A percentile compares a stretch with the other conserved stretches of the same genome.
Conservation (phyloP, 2,113 vertebrate genomes). For the Tupaia chinensis region DNA sequence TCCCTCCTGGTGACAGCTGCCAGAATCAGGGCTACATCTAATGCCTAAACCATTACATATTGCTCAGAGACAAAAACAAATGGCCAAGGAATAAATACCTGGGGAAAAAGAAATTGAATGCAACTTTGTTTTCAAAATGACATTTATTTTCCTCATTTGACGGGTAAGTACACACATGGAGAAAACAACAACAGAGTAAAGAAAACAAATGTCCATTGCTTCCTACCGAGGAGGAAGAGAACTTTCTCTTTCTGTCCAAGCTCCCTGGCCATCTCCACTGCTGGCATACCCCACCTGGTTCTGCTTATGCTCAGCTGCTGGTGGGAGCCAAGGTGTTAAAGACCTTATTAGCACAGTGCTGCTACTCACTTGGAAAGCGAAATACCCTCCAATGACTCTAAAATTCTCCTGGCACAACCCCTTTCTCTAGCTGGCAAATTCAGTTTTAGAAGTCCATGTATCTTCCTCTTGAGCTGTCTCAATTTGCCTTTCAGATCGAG, state of each 20-base stretch:
- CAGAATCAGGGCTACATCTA: background rate
- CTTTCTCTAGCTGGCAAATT: background rate
- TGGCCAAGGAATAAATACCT: background rate
- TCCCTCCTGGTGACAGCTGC: background rate
- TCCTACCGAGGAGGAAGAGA: background rate
- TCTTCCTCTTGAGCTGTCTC: background rate
- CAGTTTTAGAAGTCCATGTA: background rate
- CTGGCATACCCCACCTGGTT: slow-evolving; percentile 3
- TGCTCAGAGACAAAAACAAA: background rate
- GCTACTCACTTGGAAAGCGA: slow-evolving; percentile 43
- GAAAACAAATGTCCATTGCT: background rate
- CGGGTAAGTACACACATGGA: background rate
- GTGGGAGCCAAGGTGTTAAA: slow-evolving; percentile 51
- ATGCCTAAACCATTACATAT: background rate
- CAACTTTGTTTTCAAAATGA: background rate
- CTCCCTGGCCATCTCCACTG: background rate
- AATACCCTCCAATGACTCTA: slow-evolving; percentile 53
- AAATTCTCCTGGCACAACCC: background rate
- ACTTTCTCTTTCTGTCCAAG: background rate
- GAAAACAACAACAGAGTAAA: background rate
- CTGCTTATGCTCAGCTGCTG: slow-evolving; percentile 1
- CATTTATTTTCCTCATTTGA: background rate
- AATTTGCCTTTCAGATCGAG: background rate
- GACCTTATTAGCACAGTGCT: slow-evolving; percentile 55
- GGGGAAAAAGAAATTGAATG: background rate